Base-by-base conservation (phyloP, 2,888 invertebrate species). In the Sesia apiformis region DNA sequence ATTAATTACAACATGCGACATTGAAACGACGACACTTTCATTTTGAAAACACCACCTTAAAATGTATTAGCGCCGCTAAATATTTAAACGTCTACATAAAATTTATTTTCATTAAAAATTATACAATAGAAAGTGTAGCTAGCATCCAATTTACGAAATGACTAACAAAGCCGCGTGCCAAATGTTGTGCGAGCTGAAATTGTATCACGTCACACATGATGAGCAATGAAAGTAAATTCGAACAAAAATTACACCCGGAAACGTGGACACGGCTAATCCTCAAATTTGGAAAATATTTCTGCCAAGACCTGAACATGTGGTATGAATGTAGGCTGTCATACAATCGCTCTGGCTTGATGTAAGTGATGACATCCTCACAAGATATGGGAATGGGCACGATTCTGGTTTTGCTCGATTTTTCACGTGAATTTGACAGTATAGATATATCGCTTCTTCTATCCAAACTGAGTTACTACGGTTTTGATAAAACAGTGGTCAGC, bases 101-200 rank as follows among this genome's bases (percentile, higher is more conserved):
- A 53, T 53, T 52, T 51, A 49, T 52, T 42, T 8, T 50, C 8
- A 52, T 41, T 40, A 52, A 51, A 54, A 56, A 55, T 53, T 57
- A 56, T 56, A 59, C 58, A 55, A 59, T 62, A 62, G 59, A 61
- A 62, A 63, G 64, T 55, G 56, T 51, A 52, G 50, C 50, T 51
- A 52, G 50, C 50, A 52, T 58, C 62, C 57, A 59, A 62, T 64
- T 57, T 55, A 55, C 56, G 50, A 50, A 61, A 60, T 60, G 59
- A 60, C 50, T 58, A 60, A 60, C 52, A 49, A 40, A 42, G 55
- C 40, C 56, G 58, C 56, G 58, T 59, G 57, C 53, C 42, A 42
- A 42, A 58, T 57, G 23, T 23, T 55, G 53, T 23, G 55, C 53
- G 52, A 6, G 46, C 58, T 56, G 54, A 53, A 53, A 57, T 57